Base-by-base conservation (phyloP, 2,888 invertebrate genomes). In the Chirona hameri region DNA sequence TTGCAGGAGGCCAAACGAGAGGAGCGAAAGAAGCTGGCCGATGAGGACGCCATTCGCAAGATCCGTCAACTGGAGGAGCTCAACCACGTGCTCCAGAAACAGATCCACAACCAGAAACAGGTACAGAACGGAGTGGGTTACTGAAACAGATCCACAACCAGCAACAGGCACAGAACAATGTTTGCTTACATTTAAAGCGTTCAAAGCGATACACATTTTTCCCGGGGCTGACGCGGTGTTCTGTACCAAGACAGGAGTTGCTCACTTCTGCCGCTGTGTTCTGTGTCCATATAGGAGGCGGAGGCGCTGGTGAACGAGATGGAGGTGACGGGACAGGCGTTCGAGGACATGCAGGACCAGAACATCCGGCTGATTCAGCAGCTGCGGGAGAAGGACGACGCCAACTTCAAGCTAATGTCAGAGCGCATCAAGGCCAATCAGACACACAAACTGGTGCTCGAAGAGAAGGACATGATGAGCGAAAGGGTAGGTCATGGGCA, bases 291-390 rank as follows among this genome's bases (percentile, higher is more conserved):
- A 84, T 88, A 93, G 92, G 97, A 98, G 88, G 98, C 99, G 88
- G 98, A 99, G 87, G 97, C 98, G 0, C 90, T 99, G 82, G 90
- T 99, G 27, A 98, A 96, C 88, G 99, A 99, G 89, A 98, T 99
- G 97, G 99, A 99, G 88, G 97, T 98, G 5, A 99, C 99, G 0
- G 99, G 99, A 0, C 98, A 98, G 88, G 99, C 99, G 0, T 98
- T 98, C 87, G 99, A 99, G 88, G 99, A 99, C 87, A 98, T 98
- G 97, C 98, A 99, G 89, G 98, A 99, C 87, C 98, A 98, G 89
- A 98, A 98, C 89, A 96, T 96, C 0, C 90, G 98, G 65, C 91
- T 99, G 31, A 94, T 99, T 82, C 97, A 98, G 86, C 98, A 99
- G 88, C 89, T 99, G 83, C 90, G 97, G 4, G 98, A 99, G 88